A percentile compares a stretch with the other conserved stretches of the same genome.
Conservation (phyloP, 2,888 invertebrate species). For the Ochropleura plecta region DNA sequence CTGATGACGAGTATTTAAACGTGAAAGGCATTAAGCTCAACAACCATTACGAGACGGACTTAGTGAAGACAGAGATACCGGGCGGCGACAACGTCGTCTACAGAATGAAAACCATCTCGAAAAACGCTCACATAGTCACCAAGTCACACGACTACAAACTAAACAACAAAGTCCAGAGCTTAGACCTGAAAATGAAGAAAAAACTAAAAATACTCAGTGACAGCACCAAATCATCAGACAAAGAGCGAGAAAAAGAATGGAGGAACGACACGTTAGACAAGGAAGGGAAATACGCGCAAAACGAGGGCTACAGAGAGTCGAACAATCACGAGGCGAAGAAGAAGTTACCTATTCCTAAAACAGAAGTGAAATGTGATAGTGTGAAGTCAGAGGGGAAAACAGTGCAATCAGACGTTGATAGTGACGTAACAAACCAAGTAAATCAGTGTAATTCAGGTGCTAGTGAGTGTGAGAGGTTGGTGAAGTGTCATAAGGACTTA, state of each 20-base stretch:
- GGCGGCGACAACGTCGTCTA: constrained; percentile 85
- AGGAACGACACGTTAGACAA: constrained; percentile 90
- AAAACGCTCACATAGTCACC: constrained; percentile 88
- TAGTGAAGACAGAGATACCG: constrained; percentile 84
- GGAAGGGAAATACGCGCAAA: constrained; percentile 89
- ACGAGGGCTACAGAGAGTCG: constrained; percentile 88
- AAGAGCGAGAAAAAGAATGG: constrained; percentile 89
- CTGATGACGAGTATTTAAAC: constrained; percentile 86
- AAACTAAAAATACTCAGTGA: constrained; percentile 83
- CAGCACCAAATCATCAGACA: constrained; percentile 76
- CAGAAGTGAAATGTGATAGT: constrained; percentile 85
- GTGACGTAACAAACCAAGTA: constrained; percentile 65
- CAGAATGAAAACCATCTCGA: constrained; percentile 88
- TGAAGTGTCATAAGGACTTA: constrained; percentile 81
- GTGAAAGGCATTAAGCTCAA: constrained; percentile 83
- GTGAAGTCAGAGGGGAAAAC: constrained; percentile 80
- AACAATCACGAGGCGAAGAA: constrained; percentile 87
- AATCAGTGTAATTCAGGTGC: constrained; percentile 77
- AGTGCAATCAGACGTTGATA: constrained; percentile 82
- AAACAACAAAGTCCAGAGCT: constrained; percentile 81
- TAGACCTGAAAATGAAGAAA: constrained; percentile 85
- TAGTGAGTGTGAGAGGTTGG: constrained; percentile 84
- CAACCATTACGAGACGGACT: constrained; percentile 83
- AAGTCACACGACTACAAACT: constrained; percentile 86
- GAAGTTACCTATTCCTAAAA: constrained; percentile 85